A percentile compares a stretch with the other conserved stretches of the same genome.
phyloP scores from a whole-genome alignment of 2,113 vertebrate species.

The Caloenas nicobarica region DNA sequence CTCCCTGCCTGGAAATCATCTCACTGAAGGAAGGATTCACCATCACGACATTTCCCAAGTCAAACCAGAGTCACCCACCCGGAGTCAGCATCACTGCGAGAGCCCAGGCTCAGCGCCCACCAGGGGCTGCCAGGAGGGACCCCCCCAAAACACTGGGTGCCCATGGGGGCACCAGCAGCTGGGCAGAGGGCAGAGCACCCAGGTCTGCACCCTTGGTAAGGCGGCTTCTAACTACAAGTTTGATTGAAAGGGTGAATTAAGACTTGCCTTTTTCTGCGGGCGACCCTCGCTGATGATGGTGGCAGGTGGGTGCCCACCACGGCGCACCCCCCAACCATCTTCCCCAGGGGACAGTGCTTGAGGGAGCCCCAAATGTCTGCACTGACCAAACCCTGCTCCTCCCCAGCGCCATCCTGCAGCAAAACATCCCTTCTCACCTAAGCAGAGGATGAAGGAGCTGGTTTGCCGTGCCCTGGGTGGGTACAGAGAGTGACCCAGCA shows the following conservation, averaged over 20 bases:
- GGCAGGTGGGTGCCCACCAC: rapidly evolving
- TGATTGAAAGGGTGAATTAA: neutral
- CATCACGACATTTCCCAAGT: neutral
- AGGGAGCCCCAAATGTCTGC: neutral
- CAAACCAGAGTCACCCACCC: rapidly evolving
- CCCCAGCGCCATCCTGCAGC: neutral
- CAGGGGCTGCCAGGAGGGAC: neutral
- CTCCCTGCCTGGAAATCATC: neutral
- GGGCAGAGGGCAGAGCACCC: neutral
- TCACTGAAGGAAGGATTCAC: neutral
- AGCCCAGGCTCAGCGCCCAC: too few relatives aligned
- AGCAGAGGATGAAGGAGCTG: neutral
- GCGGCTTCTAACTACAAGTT: neutral
- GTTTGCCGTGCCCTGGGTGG: too few relatives aligned
- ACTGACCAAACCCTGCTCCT: neutral
- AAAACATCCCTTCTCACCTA: neutral
- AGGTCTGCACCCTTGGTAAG: neutral
- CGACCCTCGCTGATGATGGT: rapidly evolving
- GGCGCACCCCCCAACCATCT: rapidly evolving
- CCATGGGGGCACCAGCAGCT: rapidly evolving
- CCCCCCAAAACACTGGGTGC: rapidly evolving
- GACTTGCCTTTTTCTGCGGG: neutral
- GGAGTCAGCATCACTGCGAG: rapidly evolving
- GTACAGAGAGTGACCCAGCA: neutral
- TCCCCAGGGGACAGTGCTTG: neutral